Conservation (phyloP, 2,888 invertebrate species). For the Himalopsyche japonica region DNA sequence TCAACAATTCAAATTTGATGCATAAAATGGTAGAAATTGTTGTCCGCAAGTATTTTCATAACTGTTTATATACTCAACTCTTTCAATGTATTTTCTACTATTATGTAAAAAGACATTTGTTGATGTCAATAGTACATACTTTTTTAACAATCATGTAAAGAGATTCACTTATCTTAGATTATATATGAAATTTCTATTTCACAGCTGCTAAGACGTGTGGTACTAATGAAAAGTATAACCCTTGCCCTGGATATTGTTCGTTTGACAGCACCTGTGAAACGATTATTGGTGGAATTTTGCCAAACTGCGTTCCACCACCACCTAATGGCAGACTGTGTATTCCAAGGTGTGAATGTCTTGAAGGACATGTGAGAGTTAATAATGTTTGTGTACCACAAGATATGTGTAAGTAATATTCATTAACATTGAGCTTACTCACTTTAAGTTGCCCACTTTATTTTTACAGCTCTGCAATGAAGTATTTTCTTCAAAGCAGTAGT, state of each 20-base stretch:
- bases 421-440: too few relatives aligned
- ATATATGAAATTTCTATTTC: background rate
- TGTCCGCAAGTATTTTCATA: too few relatives aligned
- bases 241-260: slow-evolving; percentile 23
- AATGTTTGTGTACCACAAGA: background rate
- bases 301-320: slow-evolving; percentile 6
- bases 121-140: too few relatives aligned
- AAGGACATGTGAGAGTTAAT: slow-evolving; percentile 19
- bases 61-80: too few relatives aligned
- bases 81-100: too few relatives aligned
- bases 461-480: too few relatives aligned
- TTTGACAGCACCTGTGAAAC: slow-evolving; percentile 11
- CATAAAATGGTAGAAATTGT: too few relatives aligned
- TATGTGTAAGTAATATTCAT: background rate
- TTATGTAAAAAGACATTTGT: too few relatives aligned
- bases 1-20: too few relatives aligned
- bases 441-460: background rate
- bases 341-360: slow-evolving; percentile 26
- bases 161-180: too few relatives aligned
- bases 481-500: too few relatives aligned
- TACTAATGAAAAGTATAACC: slow-evolving; percentile 14
- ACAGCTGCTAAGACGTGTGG: slow-evolving; percentile 13
- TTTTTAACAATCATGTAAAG: too few relatives aligned
- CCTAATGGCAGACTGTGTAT: background rate
- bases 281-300: slow-evolving; percentile 4